Conservation (phyloP, 2,888 invertebrate genomes). For the Ochlodes sylvanus region DNA sequence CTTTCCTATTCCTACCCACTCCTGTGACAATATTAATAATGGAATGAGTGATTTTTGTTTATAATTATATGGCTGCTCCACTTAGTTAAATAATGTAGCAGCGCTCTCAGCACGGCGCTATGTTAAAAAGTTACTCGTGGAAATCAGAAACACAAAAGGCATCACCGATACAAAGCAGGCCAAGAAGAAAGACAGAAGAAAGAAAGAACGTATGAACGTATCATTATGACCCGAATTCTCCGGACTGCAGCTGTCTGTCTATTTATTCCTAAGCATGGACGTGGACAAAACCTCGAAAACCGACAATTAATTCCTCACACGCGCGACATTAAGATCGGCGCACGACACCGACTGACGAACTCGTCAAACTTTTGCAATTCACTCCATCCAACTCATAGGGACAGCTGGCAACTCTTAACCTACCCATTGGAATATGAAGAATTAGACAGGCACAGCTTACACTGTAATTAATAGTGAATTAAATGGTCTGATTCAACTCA, state of each 20-base stretch:
- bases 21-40: too few species aligned
- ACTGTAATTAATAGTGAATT: not conserved
- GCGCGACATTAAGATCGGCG: conserved; percentile 37
- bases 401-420: conserved; percentile 66
- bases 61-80: not conserved
- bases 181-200: too few species aligned
- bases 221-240: too few species aligned
- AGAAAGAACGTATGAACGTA: too few species aligned
- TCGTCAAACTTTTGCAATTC: conserved; percentile 81
- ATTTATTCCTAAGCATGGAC: not conserved
- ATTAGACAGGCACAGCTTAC: not conserved
- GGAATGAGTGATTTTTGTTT: not conserved
- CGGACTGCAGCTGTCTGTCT: not conserved
- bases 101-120: too few species aligned
- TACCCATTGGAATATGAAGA: conserved; percentile 43
- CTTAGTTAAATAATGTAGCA: too few species aligned
- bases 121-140: too few species aligned
- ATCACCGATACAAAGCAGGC: too few species aligned
- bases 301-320: not conserved
- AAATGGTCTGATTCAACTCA: too few species aligned
- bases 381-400: conserved; percentile 74
- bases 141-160: too few species aligned
- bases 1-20: too few species aligned
- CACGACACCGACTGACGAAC: conserved; percentile 61
- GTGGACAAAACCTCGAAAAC: not conserved